Evolutionary conservation across 2,797 vertebrate species (phyloP), one percentile per base, ranked within the genome.

Genomic region (Cyclura pinguis): DNA sequence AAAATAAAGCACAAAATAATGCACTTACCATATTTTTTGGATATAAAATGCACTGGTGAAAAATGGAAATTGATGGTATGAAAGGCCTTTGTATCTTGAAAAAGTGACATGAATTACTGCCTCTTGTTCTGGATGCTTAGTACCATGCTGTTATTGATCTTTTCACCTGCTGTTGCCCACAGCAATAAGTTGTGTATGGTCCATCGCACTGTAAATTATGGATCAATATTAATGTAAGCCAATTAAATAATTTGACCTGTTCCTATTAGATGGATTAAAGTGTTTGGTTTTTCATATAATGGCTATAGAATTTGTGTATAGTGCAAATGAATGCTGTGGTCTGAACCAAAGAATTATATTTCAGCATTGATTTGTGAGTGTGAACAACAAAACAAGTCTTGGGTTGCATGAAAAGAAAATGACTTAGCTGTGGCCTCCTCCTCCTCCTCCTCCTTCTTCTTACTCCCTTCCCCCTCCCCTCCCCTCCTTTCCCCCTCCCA

Each of bases 211-310:
- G 97, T 98, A 97, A 97, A 97, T 96, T 97, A 97, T 97, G 97
- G 97, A 97, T 98, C 96, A 76, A 96, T 96, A 96, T 97, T 97
- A 96, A 97, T 98, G 97, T 98, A 97, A 91, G 97, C 96, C 96
- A 93, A 95, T 97, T 96, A 97, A 96, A 96, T 97, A 97, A 97
- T 96, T 96, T 97, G 95, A 97, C 97, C 96, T 97, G 96, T 97
- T 98, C 97, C 97, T 97, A 96, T 98, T 97, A 98, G 97, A 97
- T 96, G 98, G 97, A 98, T 98, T 98, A 98, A 99, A 98, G 96
- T 96, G 96, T 97, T 97, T 96, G 97, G 95, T 97, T 97, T 98
- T 97, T 97, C 96, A 97, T 95, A 94, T 95, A 91, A 3, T 91
- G 96, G 94, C 93, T 95, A 90, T 95, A 81, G 92, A 94, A 91